Base-by-base conservation (phyloP, 2,797 vertebrate species). In the Neosalanx taihuensis region DNA sequence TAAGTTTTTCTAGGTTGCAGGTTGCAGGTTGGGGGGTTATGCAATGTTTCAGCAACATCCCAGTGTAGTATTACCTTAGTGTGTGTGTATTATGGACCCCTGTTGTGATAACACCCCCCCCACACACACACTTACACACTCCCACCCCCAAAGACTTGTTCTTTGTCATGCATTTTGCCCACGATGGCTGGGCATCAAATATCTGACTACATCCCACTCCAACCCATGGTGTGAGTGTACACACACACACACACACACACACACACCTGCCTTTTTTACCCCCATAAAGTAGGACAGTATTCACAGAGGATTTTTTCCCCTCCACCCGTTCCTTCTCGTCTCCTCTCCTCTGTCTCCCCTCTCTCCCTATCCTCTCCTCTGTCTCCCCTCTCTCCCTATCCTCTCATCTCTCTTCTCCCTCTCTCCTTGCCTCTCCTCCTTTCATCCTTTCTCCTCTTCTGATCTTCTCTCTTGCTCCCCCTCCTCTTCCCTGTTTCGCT, bases 381-480 rank as follows among this genome's bases (percentile, higher is more conserved):
- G 1, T 37, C 23, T 2, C 65, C 23, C 12, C 26, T 64, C n/a
- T 20, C 20, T 18, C 5, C 33, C 5, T 33, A 1, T 37, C 29
- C 76, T 30, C 72, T 46, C 37, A 18, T 12, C n/a, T 35, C 20
- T 56, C n/a, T n/a, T 59, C 26, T 69, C 7, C 15, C 30, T 61
- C n/a, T 46, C 76, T 30, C 69, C 3, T 23, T 41, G 6, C 64
- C 18, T 59, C 56, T 26, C 20, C n/a, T 37, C 1, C 20, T 51
- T 3, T 29, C 12, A 29, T 57, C 30, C n/a, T 57, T 53, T 29
- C 17, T 20, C 6, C 30, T n/a, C 20, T 4, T 26, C 37, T 29
- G 13, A 15, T 65, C 30, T 33, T 30, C n/a, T 33, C 61, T 33
- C 37, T 33, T 17, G 17, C 49, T 59, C 12, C 26, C 33, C 9